Evolutionary conservation across 2,797 vertebrate genomes (phyloP).

Genomic region (Pterois miles): DNA sequence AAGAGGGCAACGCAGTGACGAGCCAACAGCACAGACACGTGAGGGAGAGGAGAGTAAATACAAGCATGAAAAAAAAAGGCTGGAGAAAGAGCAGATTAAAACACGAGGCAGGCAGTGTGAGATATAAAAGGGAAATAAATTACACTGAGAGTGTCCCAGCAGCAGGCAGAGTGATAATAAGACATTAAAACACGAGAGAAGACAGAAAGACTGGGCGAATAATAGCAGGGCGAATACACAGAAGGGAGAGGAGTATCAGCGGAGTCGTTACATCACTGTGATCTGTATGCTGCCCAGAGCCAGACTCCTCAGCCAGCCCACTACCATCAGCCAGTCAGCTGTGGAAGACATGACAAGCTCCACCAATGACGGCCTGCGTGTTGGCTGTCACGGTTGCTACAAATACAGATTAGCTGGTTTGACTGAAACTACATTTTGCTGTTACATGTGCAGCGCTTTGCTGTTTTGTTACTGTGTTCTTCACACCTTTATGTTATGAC

Average conservation of each 20-base stretch:
- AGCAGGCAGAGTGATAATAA: conserved; percentile 32
- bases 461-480: neutral
- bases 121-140: conserved; percentile 43
- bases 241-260: conserved; percentile 28
- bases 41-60: conserved; percentile 38
- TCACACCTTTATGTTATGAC: neutral
- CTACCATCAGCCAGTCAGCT: conserved; percentile 63
- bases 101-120: neutral
- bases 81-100: conserved; percentile 36
- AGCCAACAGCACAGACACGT: conserved; percentile 61
- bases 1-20: conserved; percentile 50
- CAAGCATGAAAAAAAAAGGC: conserved; percentile 15
- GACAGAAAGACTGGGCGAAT: conserved; percentile 2
- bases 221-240: conserved; percentile 18
- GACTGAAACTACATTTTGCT: neutral
- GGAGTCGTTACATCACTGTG: conserved; percentile 67
- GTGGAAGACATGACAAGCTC: conserved; percentile 40
- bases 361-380: conserved; percentile 33
- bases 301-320: conserved; percentile 36
- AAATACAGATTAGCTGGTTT: neutral
- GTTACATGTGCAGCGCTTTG: neutral
- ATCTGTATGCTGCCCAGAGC: conserved; percentile 61
- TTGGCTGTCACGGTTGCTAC: neutral
- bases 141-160: conserved; percentile 10
- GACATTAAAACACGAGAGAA: conserved; percentile 20